Percentiles rank a stretch among this genome's conserved stretches.
phyloP scores from a whole-genome alignment of 2,797 vertebrate species.

The Mycteria americana region DNA sequence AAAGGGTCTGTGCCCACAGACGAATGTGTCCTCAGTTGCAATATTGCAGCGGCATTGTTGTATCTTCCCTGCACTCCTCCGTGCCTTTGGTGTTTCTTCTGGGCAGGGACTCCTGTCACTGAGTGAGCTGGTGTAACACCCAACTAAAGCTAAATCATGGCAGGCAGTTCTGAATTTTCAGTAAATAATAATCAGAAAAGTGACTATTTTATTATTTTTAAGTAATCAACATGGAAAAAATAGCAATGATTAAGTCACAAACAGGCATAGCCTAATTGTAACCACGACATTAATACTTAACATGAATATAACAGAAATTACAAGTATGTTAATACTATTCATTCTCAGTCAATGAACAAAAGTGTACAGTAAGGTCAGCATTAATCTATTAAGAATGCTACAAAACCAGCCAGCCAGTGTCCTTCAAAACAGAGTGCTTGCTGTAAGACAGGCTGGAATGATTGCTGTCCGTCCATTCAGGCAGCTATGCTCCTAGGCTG shows the following conservation, averaged over 20 bases:
- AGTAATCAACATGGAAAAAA: constrained; percentile 17
- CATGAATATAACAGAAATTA: not conserved
- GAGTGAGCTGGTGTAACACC: not conserved
- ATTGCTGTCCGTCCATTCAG: not conserved
- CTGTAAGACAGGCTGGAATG: not conserved
- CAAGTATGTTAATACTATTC: constrained; percentile 1
- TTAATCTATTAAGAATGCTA: constrained; percentile 26
- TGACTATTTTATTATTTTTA: constrained; percentile 39
- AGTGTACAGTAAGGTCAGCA: constrained; percentile 50
- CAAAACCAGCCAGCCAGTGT: not conserved
- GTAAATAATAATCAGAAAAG: not conserved
- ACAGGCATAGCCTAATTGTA: not conserved
- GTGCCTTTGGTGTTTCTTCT: not conserved
- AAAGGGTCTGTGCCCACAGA: not conserved
- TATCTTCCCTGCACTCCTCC: not conserved
- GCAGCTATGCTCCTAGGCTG: not conserved
- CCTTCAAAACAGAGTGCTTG: not conserved
- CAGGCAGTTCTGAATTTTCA: not conserved
- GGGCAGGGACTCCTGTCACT: not conserved
- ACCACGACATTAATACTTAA: not conserved
- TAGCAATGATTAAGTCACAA: not conserved
- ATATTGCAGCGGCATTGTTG: not conserved
- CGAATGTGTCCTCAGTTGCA: accelerated
- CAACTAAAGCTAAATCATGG: not conserved
- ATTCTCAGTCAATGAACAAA: constrained; percentile 19